These are phyloP conservation scores for Drepana falcataria DNA, from an alignment of 2,888 invertebrate species.

Conservation along the genomic window DNA sequence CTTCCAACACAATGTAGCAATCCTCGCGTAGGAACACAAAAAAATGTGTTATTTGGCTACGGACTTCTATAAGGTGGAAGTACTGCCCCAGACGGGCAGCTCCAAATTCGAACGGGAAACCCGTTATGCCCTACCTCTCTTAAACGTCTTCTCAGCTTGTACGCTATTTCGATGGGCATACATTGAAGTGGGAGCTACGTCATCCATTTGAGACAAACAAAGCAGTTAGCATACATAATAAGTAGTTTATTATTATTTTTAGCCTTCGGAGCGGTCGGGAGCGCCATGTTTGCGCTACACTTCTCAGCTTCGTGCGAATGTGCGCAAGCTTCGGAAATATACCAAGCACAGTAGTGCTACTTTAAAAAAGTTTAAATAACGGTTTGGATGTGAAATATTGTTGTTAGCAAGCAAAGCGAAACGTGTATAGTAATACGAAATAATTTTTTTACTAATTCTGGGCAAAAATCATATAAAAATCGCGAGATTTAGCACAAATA, in stretches of 20 bases:
- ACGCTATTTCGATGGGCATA: neutral
- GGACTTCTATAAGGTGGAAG: too few species aligned
- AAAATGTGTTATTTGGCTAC: too few species aligned
- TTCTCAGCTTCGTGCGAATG: neutral
- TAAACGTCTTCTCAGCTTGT: neutral
- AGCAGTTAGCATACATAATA: constrained; percentile 42
- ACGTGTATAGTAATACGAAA: too few species aligned
- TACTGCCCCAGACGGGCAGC: too few species aligned
- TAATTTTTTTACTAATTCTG: too few species aligned
- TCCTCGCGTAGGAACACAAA: too few species aligned
- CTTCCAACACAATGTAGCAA: too few species aligned
- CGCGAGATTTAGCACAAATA: too few species aligned
- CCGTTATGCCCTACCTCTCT: too few species aligned
- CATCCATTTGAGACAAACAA: constrained; percentile 31
- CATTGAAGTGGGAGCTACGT: constrained; percentile 11
- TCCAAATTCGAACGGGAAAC: too few species aligned
- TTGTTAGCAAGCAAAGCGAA: too few species aligned
- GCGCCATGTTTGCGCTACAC: constrained; percentile 4
- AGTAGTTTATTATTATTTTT: constrained; percentile 30
- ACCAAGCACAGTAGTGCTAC: neutral
- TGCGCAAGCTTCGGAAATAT: neutral
- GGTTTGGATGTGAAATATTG: neutral
- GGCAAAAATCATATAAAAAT: too few species aligned
- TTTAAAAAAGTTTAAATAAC: neutral
- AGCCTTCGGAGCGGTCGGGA: constrained; percentile 19